A percentile compares a stretch with the other conserved stretches of the same genome.
These are phyloP conservation scores for Sinonovacula constricta DNA, from an alignment of 1,140 invertebrate genomes.

Conservation along the genomic window DNA sequence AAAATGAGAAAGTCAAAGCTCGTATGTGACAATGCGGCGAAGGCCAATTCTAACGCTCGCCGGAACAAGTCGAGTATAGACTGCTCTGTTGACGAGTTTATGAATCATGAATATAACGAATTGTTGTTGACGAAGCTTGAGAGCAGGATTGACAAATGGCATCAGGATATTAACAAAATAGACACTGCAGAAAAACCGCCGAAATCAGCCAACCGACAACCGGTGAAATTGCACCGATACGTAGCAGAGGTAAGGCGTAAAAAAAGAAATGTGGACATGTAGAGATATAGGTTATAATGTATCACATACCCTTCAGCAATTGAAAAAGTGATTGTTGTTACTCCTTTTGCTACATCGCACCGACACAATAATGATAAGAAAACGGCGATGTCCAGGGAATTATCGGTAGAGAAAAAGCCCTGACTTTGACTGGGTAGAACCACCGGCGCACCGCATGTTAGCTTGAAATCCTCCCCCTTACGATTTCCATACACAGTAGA, in stretches of 20 bases:
- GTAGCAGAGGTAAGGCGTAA: constrained; percentile 57
- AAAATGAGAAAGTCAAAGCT: constrained; percentile 1
- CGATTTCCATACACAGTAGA: too few relatives aligned
- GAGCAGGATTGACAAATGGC: constrained; percentile 59
- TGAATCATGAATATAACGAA: constrained; percentile 51
- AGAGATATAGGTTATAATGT: too few relatives aligned
- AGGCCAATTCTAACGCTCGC: neutral
- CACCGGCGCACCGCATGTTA: too few relatives aligned
- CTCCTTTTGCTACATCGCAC: too few relatives aligned
- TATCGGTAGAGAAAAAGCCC: too few relatives aligned
- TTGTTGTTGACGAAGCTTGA: constrained; percentile 54
- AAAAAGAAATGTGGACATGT: too few relatives aligned
- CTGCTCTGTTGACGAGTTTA: constrained; percentile 49
- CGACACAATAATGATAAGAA: too few relatives aligned
- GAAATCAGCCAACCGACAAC: constrained; percentile 8
- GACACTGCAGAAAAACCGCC: constrained; percentile 4
- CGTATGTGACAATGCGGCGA: constrained; percentile 2
- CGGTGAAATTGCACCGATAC: constrained; percentile 58
- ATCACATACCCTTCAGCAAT: too few relatives aligned
- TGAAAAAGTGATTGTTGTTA: too few relatives aligned
- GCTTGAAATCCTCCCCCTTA: too few relatives aligned
- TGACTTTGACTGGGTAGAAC: too few relatives aligned
- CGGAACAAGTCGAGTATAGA: constrained; percentile 13
- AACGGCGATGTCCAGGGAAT: too few relatives aligned
- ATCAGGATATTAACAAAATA: constrained; percentile 51